Evolutionary conservation across 2,113 vertebrate species (phyloP).

Genomic region (Bubo blakistoni): DNA sequence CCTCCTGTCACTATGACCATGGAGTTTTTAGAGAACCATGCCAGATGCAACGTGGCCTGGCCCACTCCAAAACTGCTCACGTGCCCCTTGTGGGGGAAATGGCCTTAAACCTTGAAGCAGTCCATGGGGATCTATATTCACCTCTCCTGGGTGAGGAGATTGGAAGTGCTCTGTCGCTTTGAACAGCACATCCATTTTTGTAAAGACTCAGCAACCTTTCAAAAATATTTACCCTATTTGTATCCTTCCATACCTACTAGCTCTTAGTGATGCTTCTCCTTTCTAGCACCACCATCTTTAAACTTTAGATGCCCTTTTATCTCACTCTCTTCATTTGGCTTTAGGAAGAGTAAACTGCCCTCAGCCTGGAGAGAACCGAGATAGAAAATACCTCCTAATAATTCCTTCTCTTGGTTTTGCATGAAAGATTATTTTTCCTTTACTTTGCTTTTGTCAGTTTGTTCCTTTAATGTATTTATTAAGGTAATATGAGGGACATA

Average conservation of each 20-base stretch:
- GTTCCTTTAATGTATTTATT: background rate
- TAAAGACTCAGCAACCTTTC: background rate
- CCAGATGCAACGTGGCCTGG: background rate
- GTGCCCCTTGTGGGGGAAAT: accelerated
- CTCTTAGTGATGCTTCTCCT: background rate
- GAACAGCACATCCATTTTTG: background rate
- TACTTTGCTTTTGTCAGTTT: background rate
- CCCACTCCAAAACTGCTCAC: background rate
- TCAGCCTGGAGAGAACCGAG: background rate
- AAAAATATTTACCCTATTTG: background rate
- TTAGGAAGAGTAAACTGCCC: background rate
- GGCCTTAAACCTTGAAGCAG: background rate
- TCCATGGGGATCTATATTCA: too few relatives aligned
- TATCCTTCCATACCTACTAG: background rate
- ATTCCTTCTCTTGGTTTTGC: background rate
- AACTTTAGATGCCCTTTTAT: background rate
- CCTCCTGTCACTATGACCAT: background rate
- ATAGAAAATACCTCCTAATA: background rate
- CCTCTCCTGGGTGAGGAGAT: background rate
- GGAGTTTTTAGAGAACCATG: background rate
- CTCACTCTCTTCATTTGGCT: background rate
- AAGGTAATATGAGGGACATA: background rate
- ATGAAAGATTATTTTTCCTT: background rate
- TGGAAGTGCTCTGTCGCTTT: background rate
- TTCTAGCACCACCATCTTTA: background rate